Evolutionary conservation across 2,113 vertebrate genomes (phyloP).

Genomic region (Sylvicapra grimmia): DNA sequence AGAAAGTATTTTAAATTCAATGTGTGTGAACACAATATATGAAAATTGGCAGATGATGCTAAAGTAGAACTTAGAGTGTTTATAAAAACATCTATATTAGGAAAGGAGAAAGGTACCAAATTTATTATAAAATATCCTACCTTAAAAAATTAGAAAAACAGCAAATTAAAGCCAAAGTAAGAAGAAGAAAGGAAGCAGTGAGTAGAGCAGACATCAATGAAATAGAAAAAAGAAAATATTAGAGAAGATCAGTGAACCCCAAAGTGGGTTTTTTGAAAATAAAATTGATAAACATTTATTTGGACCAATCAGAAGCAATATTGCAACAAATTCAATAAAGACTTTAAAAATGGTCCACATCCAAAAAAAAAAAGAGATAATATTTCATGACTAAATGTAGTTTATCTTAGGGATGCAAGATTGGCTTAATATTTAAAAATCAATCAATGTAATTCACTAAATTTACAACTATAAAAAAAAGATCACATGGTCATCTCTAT

Average conservation of each 20-base stretch:
- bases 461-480: not conserved
- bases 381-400: not conserved
- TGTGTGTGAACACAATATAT: not conserved
- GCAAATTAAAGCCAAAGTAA: not conserved
- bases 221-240: not conserved
- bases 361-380: not conserved
- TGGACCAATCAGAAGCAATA: not conserved
- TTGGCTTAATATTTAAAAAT: not conserved
- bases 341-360: not conserved
- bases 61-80: not conserved
- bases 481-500: not conserved
- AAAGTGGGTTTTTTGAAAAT: not conserved
- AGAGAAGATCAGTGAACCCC: not conserved
- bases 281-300: not conserved
- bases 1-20: not conserved
- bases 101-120: not conserved
- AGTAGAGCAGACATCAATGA: not conserved
- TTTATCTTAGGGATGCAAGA: not conserved
- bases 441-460: not conserved
- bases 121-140: not conserved
- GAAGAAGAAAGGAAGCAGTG: not conserved
- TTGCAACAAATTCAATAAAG: not conserved
- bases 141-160: not conserved
- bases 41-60: not conserved
- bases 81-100: not conserved